These are phyloP conservation scores for Herminia tarsipennalis DNA, from an alignment of 2,888 invertebrate species.

Conservation along the genomic window DNA sequence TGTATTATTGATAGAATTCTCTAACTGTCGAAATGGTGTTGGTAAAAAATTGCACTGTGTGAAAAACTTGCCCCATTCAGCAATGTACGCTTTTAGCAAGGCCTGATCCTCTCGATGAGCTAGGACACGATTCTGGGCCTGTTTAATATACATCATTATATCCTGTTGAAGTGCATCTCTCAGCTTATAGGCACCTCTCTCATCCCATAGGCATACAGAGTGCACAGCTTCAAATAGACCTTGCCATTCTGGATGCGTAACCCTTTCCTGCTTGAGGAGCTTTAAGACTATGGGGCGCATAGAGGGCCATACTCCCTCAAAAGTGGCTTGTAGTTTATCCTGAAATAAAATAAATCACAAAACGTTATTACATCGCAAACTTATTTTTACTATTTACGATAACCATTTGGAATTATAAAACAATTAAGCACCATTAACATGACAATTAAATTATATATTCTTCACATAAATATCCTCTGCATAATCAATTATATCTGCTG, in stretches of 20 bases:
- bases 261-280: conserved; percentile 96
- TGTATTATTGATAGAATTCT: conserved; percentile 90
- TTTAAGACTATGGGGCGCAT: conserved; percentile 98
- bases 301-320: conserved; percentile 98
- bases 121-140: conserved; percentile 95
- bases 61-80: conserved; percentile 99
- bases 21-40: conserved; percentile 97
- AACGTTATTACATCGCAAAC: conserved; percentile 8
- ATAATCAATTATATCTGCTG: conserved; percentile 36
- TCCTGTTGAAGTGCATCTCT: conserved; percentile 95
- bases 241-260: conserved; percentile 98
- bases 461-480: conserved; percentile 45
- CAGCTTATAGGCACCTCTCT: conserved; percentile 95
- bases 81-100: conserved; percentile 97
- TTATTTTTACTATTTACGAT: neutral
- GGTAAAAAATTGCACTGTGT: conserved; percentile 99
- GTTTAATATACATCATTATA: conserved; percentile 96
- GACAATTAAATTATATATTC: conserved; percentile 36
- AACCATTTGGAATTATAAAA: conserved; percentile 2
- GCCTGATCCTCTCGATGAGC: conserved; percentile 98
- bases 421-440: conserved; percentile 60
- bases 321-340: conserved; percentile 93
- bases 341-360: conserved; percentile 60
- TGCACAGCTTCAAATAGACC: conserved; percentile 98
- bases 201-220: conserved; percentile 98